Base-by-base conservation (phyloP, 2,888 invertebrate species). In the Mycogona germanica region DNA sequence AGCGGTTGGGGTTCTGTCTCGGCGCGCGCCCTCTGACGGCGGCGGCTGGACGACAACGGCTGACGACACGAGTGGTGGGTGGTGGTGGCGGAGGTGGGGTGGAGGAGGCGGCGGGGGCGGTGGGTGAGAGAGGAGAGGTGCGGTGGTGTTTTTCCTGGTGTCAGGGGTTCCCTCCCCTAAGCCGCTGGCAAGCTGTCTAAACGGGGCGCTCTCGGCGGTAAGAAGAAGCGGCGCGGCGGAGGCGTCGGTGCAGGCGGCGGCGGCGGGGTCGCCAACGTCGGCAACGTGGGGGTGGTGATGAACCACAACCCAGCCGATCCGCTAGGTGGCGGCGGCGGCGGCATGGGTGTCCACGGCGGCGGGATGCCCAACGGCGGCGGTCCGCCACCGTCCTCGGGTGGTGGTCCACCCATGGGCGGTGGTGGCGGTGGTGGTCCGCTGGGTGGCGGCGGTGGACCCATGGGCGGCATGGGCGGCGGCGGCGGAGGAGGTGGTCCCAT, bases 121-220 rank as follows among this genome's bases (percentile, higher is more conserved):
- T 9, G n/a, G 35, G n/a, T 9, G 35, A 32, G n/a, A 32, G n/a
- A n/a, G 35, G n/a, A 32, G 35, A 32, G 35, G 9, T 32, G 35
- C 9, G 44, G 29, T 2, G 25, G 25, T 28, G 26, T 23, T 45
- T 45, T 23, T 12, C 6, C 6, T n/a, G n/a, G n/a, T n/a, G n/a
- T n/a, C n/a, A n/a, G 44, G 5, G 44, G 23, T 7, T 26, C 7
- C 21, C 46, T n/a, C 29, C 29, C 25, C 12, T 26, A 2, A 12
- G n/a, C n/a, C n/a, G n/a, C n/a, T 21, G 46, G 21, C 46, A 46
- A 46, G 29, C 46, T 46, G 46, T 46, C 46, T 19, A 46, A 46
- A 28, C 46, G 46, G 28, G 46, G 46, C 46, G 17, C 46, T 29
- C 26, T 28, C 28, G 28, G 25, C 26, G 29, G 25, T 23, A 28